Percentiles rank a stretch among this genome's conserved stretches.
Conservation (phyloP, 2,888 invertebrate species). For the Monopis laevigella region DNA sequence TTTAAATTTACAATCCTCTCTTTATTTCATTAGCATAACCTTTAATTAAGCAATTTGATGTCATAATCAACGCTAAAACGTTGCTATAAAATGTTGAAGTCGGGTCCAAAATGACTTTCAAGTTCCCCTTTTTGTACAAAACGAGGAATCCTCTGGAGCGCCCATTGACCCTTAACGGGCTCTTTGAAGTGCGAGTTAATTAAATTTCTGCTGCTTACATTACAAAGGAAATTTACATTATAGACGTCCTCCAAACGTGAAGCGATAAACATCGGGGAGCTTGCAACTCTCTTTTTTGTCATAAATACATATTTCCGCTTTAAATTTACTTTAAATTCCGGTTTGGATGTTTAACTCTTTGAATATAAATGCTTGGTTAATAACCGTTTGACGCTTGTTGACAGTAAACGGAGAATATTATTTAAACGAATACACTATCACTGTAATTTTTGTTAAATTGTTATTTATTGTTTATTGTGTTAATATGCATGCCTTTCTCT, state of each 20-base stretch:
- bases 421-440: too few species aligned
- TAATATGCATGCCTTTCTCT: too few species aligned
- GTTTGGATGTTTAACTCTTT: too few species aligned
- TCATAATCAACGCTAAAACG: constrained; percentile 38
- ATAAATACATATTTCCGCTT: too few species aligned
- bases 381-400: too few species aligned
- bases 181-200: constrained; percentile 54
- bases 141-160: constrained; percentile 35
- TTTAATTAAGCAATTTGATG: constrained; percentile 40
- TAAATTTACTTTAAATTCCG: too few species aligned
- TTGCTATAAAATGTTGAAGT: constrained; percentile 36
- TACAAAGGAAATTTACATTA: constrained; percentile 48
- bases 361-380: too few species aligned
- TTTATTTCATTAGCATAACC: constrained; percentile 29
- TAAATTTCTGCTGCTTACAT: constrained; percentile 53
- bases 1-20: constrained; percentile 9
- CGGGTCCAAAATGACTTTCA: constrained; percentile 37
- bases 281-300: not conserved
- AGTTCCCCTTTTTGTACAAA: constrained; percentile 44
- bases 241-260: constrained; percentile 27
- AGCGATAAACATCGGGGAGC: constrained; percentile 22
- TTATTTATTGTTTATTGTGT: too few species aligned
- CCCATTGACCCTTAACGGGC: constrained; percentile 42
- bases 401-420: too few species aligned
- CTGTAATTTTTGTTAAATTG: too few species aligned